Percentiles rank a stretch among this genome's conserved stretches.
Conservation (phyloP, 2,888 invertebrate genomes). For the Tetrapedia diversipes region DNA sequence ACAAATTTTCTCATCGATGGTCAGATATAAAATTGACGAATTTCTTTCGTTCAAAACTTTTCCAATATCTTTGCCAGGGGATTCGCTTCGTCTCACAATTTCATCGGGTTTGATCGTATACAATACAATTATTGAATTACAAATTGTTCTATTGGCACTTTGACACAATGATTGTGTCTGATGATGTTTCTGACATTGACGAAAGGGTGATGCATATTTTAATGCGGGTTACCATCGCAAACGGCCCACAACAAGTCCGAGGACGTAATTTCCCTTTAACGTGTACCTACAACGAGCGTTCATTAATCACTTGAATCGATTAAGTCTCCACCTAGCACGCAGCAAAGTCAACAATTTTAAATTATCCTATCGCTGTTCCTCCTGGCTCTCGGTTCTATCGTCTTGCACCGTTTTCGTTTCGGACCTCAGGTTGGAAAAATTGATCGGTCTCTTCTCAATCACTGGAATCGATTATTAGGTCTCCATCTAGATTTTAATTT, state of each 20-base stretch:
- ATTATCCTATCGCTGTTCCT: conserved; percentile 23
- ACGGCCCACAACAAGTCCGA: conserved; percentile 12
- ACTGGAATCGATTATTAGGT: too few relatives aligned
- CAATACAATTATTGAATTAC: too few relatives aligned
- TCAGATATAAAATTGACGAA: too few relatives aligned
- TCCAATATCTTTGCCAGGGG: too few relatives aligned
- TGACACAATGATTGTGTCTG: conserved; percentile 10
- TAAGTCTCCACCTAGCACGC: conserved; percentile 30
- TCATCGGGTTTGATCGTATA: neutral
- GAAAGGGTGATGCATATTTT: conserved; percentile 22
- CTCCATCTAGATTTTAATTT: too few relatives aligned
- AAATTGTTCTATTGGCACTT: neutral
- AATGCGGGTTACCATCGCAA: neutral
- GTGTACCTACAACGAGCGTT: conserved; percentile 30
- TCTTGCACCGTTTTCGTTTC: neutral
- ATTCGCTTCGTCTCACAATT: neutral
- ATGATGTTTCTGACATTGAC: conserved; percentile 14
- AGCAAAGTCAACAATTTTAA: conserved; percentile 35
- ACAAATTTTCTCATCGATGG: too few relatives aligned
- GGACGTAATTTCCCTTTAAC: conserved; percentile 41
- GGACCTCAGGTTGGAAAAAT: conserved; percentile 2
- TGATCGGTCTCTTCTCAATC: conserved; percentile 25
- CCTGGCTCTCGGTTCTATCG: neutral
- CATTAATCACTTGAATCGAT: conserved; percentile 60
- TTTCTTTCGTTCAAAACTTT: neutral